Evolutionary conservation across 2,113 vertebrate genomes (phyloP).

Genomic region (Amblyornis subalaris): DNA sequence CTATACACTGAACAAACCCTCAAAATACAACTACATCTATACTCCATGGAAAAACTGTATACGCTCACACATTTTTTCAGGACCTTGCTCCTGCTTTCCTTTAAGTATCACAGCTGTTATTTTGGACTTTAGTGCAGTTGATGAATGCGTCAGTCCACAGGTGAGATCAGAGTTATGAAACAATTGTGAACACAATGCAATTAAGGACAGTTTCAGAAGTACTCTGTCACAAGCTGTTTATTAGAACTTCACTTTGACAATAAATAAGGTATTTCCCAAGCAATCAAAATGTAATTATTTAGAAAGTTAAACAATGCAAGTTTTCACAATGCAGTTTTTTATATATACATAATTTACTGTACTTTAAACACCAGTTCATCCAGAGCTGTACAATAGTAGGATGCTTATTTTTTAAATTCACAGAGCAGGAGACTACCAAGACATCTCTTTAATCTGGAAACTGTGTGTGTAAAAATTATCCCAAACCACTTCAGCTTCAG

Average conservation of each 20-base stretch:
- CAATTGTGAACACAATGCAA: background rate
- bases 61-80: background rate
- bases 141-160: background rate
- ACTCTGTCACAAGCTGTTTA: conserved; percentile 51
- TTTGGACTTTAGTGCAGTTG: background rate
- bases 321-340: conserved; percentile 51
- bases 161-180: background rate
- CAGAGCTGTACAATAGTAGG: background rate
- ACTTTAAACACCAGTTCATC: conserved; percentile 44
- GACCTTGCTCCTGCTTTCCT: background rate
- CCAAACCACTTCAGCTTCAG: background rate
- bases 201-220: background rate
- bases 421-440: background rate
- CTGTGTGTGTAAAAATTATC: background rate
- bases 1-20: background rate
- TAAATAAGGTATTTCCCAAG: conserved; percentile 56
- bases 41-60: background rate
- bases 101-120: background rate
- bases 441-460: background rate
- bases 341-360: conserved; percentile 58
- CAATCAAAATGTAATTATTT: conserved; percentile 57
- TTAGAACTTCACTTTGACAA: conserved; percentile 59
- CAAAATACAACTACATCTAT: background rate
- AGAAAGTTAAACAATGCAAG: conserved; percentile 60
- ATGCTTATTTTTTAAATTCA: background rate